phyloP scores from a whole-genome alignment of 2,888 invertebrate species.

The Aphidoletes aphidimyza region DNA sequence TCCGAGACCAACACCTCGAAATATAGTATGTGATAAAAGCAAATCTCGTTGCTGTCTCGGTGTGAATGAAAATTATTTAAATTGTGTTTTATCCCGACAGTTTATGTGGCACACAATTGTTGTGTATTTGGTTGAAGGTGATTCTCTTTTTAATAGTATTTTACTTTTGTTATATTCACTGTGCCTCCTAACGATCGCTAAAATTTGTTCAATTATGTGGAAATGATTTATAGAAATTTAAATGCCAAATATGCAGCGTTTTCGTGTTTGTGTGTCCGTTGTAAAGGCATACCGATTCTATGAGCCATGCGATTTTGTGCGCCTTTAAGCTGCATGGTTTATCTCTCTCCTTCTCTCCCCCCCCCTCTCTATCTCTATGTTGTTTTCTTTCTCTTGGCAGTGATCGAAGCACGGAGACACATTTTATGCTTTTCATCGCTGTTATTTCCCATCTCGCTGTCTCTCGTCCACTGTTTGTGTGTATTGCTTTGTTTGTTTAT shows the following conservation, averaged over 20 bases:
- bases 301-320: background rate
- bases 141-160: background rate
- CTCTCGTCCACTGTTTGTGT: background rate
- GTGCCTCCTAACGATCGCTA: conserved; percentile 17
- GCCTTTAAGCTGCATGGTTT: conserved; percentile 20
- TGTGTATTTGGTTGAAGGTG: background rate
- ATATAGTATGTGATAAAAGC: background rate
- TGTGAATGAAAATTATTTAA: background rate
- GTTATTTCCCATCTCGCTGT: background rate
- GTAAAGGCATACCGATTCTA: background rate
- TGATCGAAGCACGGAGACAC: background rate
- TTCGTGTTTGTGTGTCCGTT: background rate
- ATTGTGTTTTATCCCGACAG: background rate
- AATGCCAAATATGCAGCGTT: conserved; percentile 4
- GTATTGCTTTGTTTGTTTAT: no score
- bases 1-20: no score
- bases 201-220: conserved; percentile 31
- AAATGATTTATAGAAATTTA: conserved; percentile 48
- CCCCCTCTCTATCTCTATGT: no score
- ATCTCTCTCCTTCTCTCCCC: no score
- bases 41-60: background rate
- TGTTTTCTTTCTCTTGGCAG: no score
- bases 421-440: conserved; percentile 19
- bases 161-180: background rate
- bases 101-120: background rate